Evolutionary conservation across 1,140 invertebrate genomes (phyloP), one percentile per base, ranked within the genome.

Genomic region (Brachystomella parvula): DNA sequence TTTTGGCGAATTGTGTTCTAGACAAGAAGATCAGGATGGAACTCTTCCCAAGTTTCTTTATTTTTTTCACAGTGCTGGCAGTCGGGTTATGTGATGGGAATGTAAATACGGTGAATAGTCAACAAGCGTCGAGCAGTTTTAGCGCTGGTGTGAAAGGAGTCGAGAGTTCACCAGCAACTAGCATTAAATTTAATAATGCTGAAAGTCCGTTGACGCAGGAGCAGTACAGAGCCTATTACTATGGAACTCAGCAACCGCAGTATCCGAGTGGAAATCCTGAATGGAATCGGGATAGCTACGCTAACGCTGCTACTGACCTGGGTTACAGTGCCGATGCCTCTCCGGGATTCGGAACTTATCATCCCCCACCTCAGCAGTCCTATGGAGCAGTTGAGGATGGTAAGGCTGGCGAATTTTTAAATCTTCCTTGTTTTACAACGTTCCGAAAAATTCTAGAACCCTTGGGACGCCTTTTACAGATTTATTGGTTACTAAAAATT

Each of bases 271-370:
- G 29, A 62, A 12, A 56, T 56, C 21, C 24, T 9, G 24, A 60
- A 44, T 67, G 62, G 65, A 67, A 65, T 26, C 30, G 64, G 28
- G 71, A 72, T 63, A 62, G 68, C 39, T 72, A 72, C 32, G 35
- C 47, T 29, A 66, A 68, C 44, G 68, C 71, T 59, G 71, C 71
- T 32, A 26, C 63, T 24, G 71, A 72, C n/a, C 69, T 68, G 70
- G 70, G 70, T 6, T 63, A 69, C 61, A 65, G 64, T 57, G 35
- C 62, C 3, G 29, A 29, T 26, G n/a, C 3, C 3, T 28, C 6
- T 12, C 65, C 61, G 44, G 49, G 57, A 6, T 26, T 12, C 17
- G 35, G 3, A 29, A 33, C 19, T 44, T 53, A 9, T 6, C 56
- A 59, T 6, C 47, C 21, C 15, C 63, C 33, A 24, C 12, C 12